Percentiles rank a stretch among this genome's conserved stretches.
phyloP scores from a whole-genome alignment of 2,113 vertebrate species.

The Aptenodytes patagonicus region DNA sequence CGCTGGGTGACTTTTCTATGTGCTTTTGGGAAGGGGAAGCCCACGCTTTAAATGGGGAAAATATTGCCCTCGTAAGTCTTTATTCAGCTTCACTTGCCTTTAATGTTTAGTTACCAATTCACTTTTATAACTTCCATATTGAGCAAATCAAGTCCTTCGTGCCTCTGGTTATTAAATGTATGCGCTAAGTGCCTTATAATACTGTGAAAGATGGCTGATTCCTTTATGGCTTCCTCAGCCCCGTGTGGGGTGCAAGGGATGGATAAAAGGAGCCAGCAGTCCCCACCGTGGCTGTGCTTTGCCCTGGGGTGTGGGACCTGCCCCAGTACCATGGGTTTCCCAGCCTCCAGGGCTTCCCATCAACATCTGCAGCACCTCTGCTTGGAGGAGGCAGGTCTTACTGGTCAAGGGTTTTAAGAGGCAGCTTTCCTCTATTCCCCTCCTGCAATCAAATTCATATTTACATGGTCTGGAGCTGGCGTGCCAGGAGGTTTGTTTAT shows the following conservation, averaged over 20 bases:
- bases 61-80: conserved; percentile 43
- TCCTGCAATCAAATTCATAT: background rate
- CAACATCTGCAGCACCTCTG: background rate
- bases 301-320: background rate
- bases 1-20: background rate
- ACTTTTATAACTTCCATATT: conserved; percentile 67
- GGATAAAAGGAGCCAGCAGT: background rate
- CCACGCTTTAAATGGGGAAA: conserved; percentile 10
- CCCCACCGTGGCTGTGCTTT: background rate
- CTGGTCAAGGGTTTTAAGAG: background rate
- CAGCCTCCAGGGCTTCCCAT: background rate
- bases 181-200: conserved; percentile 64
- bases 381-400: background rate
- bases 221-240: conserved; percentile 45
- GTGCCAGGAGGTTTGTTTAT: conserved; percentile 52
- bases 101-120: conserved; percentile 53
- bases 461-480: background rate
- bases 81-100: conserved; percentile 27
- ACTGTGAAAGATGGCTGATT: conserved; percentile 40
- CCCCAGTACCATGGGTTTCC: background rate
- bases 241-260: background rate
- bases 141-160: conserved; percentile 62
- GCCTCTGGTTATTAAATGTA: conserved; percentile 63
- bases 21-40: background rate
- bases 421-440: background rate